Conservation (phyloP, 2,888 invertebrate genomes). For the Bombylius major region DNA sequence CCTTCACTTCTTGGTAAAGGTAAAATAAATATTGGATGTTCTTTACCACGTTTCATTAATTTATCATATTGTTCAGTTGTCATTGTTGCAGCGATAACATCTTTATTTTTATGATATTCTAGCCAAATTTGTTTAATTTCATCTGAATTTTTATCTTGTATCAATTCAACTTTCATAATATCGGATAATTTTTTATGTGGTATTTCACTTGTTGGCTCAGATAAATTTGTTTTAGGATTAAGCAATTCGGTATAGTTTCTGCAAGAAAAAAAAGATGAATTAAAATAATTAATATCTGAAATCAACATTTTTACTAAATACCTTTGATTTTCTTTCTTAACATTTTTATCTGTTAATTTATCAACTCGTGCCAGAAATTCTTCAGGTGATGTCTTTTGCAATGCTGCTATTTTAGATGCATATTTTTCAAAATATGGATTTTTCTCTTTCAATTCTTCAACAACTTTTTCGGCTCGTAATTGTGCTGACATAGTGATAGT, state of each 20-base stretch:
- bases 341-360: constrained; percentile 29
- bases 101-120: constrained; percentile 64
- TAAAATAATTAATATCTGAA: background rate
- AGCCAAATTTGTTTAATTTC: constrained; percentile 70
- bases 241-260: constrained; percentile 52
- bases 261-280: constrained; percentile 10
- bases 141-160: constrained; percentile 52
- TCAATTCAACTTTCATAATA: constrained; percentile 65
- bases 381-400: constrained; percentile 63
- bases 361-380: constrained; percentile 57
- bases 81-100: constrained; percentile 62
- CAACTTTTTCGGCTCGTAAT: constrained; percentile 36
- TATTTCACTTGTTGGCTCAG: constrained; percentile 23
- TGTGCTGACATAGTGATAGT: constrained; percentile 35
- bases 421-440: constrained; percentile 79
- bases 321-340: constrained; percentile 23
- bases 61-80: constrained; percentile 46
- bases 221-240: constrained; percentile 45
- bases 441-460: constrained; percentile 39
- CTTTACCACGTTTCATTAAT: constrained; percentile 44
- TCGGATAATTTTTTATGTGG: constrained; percentile 46
- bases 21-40: constrained; percentile 60
- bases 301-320: constrained; percentile 11
- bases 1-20: constrained; percentile 71
- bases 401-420: constrained; percentile 56